Evolutionary conservation across 2,797 vertebrate genomes (phyloP).

Genomic region (Pangasius larnaudii): DNA sequence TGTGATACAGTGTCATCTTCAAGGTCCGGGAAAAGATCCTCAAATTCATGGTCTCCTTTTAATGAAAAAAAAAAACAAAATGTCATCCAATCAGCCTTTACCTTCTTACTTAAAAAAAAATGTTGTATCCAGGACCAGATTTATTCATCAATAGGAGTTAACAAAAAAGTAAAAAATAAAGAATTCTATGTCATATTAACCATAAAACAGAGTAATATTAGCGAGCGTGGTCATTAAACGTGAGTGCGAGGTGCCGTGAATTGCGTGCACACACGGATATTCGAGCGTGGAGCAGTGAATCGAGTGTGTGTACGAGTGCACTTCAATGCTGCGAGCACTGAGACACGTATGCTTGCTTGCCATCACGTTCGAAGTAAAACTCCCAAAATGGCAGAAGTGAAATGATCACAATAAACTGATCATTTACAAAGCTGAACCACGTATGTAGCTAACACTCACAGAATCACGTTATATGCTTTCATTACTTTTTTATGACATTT

Average conservation of each 20-base stretch:
- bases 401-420: background rate
- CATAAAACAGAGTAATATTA: too few relatives aligned
- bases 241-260: too few relatives aligned
- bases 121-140: background rate
- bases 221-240: too few relatives aligned
- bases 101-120: background rate
- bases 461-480: background rate
- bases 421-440: background rate
- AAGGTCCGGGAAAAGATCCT: conserved; percentile 86
- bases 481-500: too few relatives aligned
- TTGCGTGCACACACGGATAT: too few relatives aligned
- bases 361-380: background rate
- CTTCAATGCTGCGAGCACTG: background rate
- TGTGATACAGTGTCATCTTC: conserved; percentile 86
- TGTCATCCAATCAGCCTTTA: background rate
- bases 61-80: conserved; percentile 39
- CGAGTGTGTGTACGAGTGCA: background rate
- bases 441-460: background rate
- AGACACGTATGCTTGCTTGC: background rate
- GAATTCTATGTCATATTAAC: too few relatives aligned
- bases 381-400: background rate
- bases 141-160: background rate
- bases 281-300: background rate
- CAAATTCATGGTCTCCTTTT: conserved; percentile 85
- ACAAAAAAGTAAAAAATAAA: background rate